A percentile compares a stretch with the other conserved stretches of the same genome.
These are phyloP conservation scores for Solenopsis invicta DNA, from an alignment of 1,140 invertebrate genomes.

Conservation along the genomic window DNA sequence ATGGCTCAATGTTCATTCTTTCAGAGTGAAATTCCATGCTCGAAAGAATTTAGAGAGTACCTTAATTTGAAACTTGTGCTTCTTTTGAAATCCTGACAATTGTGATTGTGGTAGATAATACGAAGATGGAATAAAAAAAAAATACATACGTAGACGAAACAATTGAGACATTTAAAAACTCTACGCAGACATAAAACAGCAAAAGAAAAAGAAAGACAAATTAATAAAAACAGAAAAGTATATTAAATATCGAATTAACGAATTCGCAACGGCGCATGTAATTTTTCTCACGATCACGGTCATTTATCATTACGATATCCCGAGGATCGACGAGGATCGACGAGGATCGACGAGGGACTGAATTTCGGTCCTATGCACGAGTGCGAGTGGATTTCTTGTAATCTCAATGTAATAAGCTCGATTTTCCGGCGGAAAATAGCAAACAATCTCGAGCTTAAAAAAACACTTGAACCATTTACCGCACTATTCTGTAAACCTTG, in stretches of 20 bases:
- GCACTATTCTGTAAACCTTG: constrained; percentile 16
- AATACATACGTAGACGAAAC: neutral
- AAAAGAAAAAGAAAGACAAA: neutral
- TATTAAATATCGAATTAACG: neutral
- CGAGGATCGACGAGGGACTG: neutral
- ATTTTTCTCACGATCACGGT: neutral
- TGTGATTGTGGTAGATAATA: neutral
- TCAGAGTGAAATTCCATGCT: no score
- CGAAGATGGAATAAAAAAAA: neutral
- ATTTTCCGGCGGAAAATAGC: constrained; percentile 26
- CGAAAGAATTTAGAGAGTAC: no score
- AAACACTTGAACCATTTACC: constrained; percentile 26
- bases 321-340: neutral
- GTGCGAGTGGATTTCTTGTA: neutral
- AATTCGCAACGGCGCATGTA: neutral
- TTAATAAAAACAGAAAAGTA: neutral
- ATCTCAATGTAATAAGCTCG: constrained; percentile 14
- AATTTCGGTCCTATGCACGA: neutral
- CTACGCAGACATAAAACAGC: neutral
- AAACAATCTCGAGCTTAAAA: constrained; percentile 31
- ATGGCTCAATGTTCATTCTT: no score
- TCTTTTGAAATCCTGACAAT: no score
- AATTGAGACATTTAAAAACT: neutral
- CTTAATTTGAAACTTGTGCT: no score
- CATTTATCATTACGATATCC: neutral